A percentile compares a stretch with the other conserved stretches of the same genome.
Conservation (phyloP, 2,113 vertebrate genomes). For the Cephalopholis sonnerati region DNA sequence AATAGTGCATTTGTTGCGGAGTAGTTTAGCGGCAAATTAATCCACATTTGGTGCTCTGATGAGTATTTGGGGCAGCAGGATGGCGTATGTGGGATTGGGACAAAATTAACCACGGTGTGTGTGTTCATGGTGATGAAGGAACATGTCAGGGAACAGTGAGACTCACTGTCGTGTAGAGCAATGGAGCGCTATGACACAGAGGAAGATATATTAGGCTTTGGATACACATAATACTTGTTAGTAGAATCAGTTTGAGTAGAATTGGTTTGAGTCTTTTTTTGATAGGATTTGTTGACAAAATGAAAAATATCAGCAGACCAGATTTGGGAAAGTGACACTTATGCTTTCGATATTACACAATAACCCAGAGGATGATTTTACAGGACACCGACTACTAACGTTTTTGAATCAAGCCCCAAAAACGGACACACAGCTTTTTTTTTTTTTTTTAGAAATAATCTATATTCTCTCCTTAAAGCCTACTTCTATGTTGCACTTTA, state of each 20-base stretch:
- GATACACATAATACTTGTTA: not conserved
- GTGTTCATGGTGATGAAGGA: not conserved
- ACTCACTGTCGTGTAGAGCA: not conserved
- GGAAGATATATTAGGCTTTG: not conserved
- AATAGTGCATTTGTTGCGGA: not conserved
- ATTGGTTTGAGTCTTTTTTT: constrained; percentile 10
- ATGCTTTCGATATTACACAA: constrained; percentile 34
- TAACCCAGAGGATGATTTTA: constrained; percentile 44
- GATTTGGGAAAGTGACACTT: constrained; percentile 44
- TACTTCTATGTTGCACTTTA: constrained; percentile 23
- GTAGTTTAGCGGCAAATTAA: not conserved
- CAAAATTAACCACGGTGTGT: constrained; percentile 4
- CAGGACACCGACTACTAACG: constrained; percentile 37
- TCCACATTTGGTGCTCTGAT: not conserved
- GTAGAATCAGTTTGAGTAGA: not conserved
- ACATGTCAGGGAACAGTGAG: not conserved
- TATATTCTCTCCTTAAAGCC: constrained; percentile 26
- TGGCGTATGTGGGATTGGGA: not conserved
- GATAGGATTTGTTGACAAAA: constrained; percentile 42
- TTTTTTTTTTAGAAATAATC: constrained; percentile 15
- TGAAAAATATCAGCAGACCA: constrained; percentile 30
- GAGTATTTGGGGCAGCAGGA: not conserved
- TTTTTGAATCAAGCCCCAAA: constrained; percentile 37
- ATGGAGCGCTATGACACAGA: not conserved
- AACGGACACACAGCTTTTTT: constrained; percentile 26